Evolutionary conservation across 2,888 invertebrate genomes (phyloP), one percentile per base, ranked within the genome.

Genomic region (Microplitis manilae): DNA sequence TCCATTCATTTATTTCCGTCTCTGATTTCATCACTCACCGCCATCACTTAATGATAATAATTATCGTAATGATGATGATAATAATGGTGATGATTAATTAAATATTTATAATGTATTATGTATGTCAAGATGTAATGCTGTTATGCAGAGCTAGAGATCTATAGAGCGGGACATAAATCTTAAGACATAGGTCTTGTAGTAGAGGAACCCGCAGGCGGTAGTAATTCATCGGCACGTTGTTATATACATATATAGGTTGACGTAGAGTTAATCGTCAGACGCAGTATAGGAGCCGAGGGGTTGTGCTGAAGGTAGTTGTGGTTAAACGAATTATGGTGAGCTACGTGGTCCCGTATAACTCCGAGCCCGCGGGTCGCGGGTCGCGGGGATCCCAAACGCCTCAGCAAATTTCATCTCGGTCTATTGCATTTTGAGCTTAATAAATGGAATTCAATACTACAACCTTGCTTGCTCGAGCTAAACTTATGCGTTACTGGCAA

Each of bases 1-100:
- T 65, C 68, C 64, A 68, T 70, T 68, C 80, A 75, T 79, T 77
- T 77, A 78, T 79, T 80, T 82, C 64, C 78, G 61, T 67, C 59
- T 60, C 75, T 50, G 8, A 50, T 50, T 50, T 50, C 13, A 50
- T 30, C 30, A 30, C 30, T 30, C 30, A 30, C 30, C 4, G 30
- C 0, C 30, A 30, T 30, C 4, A 4, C 30, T 4, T 30, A 30
- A 30, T 30, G 30, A 30, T 4, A 30, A 30, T 30, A 2, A 30
- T 30, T 0, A 30, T 30, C 30, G 30, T 8, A 50, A 50, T 13
- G 13, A 13, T 50, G 5, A 50, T 50, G 13, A 50, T 0, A 30
- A 50, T 50, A 5, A 50, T 50, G 8, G 5, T 13, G 50, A 50
- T 13, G 50, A 50, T 50, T 50, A 50, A 50, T 50, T 8, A 50